Conservation (phyloP, 2,797 vertebrate species). For the Leptoclinus maculatus region DNA sequence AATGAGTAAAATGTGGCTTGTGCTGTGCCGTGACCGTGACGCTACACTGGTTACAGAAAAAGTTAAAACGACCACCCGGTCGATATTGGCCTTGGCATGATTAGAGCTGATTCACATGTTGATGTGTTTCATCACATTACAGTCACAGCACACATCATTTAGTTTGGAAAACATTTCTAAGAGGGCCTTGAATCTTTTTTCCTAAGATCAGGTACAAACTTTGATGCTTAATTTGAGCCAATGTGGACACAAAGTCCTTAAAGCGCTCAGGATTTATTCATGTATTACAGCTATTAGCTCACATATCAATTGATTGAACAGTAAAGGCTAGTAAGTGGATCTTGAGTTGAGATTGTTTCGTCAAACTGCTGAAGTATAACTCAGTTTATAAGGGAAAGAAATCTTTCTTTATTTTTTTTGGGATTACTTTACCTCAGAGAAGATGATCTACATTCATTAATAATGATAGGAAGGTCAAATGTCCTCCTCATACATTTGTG, state of each 20-base stretch:
- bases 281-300: neutral
- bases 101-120: neutral
- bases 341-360: neutral
- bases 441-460: neutral
- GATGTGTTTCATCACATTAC: neutral
- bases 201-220: neutral
- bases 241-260: too few relatives aligned
- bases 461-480: neutral
- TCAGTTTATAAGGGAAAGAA: neutral
- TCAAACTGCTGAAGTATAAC: neutral
- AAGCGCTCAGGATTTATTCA: neutral
- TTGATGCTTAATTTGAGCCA: neutral
- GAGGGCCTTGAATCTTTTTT: neutral
- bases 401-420: neutral
- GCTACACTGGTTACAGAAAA: too few relatives aligned
- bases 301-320: neutral
- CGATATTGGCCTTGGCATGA: neutral
- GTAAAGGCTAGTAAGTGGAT: neutral
- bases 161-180: neutral
- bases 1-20: neutral
- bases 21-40: neutral
- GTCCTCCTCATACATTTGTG: neutral
- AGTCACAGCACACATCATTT: neutral
- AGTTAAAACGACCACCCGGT: too few relatives aligned
- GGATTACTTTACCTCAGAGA: neutral